Conservation (phyloP, 2,797 vertebrate species). For the Tauraco hartlaubi region DNA sequence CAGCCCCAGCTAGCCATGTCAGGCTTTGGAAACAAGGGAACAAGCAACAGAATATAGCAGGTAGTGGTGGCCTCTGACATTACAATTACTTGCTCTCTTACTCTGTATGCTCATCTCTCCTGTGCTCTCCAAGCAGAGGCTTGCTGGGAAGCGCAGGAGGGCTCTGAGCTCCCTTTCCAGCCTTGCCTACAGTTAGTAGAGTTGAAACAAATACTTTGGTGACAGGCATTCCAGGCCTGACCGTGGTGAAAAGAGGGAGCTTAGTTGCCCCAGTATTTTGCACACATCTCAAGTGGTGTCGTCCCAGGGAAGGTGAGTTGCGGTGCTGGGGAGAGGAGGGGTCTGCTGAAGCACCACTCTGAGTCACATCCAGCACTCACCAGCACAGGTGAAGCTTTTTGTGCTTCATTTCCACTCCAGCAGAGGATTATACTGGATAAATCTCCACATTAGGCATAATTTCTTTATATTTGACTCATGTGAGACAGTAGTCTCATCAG, state of each 20-base stretch:
- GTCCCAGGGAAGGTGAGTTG: neutral
- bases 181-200: neutral
- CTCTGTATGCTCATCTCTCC: neutral
- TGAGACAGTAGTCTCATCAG: neutral
- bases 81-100: neutral
- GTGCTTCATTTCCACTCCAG: neutral
- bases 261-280: neutral
- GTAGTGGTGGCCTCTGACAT: neutral
- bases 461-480: neutral
- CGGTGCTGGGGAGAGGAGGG: neutral
- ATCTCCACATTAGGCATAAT: neutral
- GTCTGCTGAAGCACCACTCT: neutral
- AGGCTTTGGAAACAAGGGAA: neutral
- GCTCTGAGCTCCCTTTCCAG: neutral
- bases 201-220: neutral
- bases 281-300: neutral
- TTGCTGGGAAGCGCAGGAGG: neutral
- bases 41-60: neutral
- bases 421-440: neutral
- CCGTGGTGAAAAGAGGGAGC: neutral
- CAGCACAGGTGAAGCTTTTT: neutral
- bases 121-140: neutral
- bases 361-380: neutral
- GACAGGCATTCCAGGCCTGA: fast-evolving
- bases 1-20: neutral